A percentile compares a stretch with the other conserved stretches of the same genome.
These are phyloP conservation scores for Papilio xuthus DNA, from an alignment of 1,140 invertebrate genomes.

Conservation along the genomic window DNA sequence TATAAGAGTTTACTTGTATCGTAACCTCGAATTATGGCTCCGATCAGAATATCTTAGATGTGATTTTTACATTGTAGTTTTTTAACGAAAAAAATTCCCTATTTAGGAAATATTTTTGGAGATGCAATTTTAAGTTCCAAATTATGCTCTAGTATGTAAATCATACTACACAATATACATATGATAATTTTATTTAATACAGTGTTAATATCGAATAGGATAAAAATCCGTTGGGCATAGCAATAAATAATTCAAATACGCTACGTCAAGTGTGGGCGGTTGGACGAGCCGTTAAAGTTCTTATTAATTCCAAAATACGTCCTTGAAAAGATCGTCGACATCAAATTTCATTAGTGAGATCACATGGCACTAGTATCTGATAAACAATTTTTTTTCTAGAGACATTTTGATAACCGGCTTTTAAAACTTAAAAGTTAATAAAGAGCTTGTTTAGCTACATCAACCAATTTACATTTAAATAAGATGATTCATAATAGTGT, in stretches of 20 bases:
- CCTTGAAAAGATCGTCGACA: constrained; percentile 60
- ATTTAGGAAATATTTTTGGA: too few relatives aligned
- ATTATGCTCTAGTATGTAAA: too few relatives aligned
- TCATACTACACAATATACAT: neutral
- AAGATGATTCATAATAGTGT: neutral
- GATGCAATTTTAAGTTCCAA: too few relatives aligned
- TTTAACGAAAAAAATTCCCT: too few relatives aligned
- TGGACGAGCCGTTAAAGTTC: constrained; percentile 15
- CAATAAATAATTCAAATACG: constrained; percentile 24
- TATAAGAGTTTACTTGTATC: neutral
- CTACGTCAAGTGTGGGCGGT: constrained; percentile 18
- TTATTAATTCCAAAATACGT: constrained; percentile 32
- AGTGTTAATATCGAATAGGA: neutral
- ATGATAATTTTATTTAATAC: constrained; percentile 7
- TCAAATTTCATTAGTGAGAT: constrained; percentile 41
- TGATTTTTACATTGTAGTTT: neutral
- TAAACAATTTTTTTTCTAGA: neutral
- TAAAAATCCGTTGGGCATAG: constrained; percentile 12
- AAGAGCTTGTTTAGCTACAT: neutral
- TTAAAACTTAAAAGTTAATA: constrained; percentile 11
- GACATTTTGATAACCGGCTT: constrained; percentile 14
- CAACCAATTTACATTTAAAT: neutral
- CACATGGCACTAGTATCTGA: constrained; percentile 8
- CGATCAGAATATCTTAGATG: neutral
- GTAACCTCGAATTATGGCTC: neutral